These are phyloP conservation scores for Camponotus pennsylvanicus DNA, from an alignment of 1,140 invertebrate species.

Conservation along the genomic window DNA sequence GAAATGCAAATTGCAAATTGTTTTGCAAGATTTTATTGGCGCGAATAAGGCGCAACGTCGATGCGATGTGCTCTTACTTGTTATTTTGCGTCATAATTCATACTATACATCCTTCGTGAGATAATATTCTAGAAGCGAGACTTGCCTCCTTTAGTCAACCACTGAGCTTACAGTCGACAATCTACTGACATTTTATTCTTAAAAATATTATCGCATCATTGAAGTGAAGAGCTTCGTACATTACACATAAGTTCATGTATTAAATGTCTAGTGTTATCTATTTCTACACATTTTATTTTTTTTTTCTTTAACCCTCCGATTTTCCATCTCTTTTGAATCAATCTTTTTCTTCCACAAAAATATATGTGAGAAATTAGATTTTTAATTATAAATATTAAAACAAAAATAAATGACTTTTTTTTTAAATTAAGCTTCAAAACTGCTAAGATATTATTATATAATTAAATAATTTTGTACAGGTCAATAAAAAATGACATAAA, in stretches of 20 bases:
- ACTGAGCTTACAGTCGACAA: background rate
- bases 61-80: constrained; percentile 25
- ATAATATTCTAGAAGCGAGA: background rate
- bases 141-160: constrained; percentile 7
- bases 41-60: constrained; percentile 17
- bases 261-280: background rate
- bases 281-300: background rate
- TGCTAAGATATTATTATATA: background rate
- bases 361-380: no score
- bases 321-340: background rate
- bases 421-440: no score
- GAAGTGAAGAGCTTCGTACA: background rate
- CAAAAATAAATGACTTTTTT: no score
- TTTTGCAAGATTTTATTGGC: constrained; percentile 59
- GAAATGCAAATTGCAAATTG: constrained; percentile 64
- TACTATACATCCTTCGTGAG: constrained; percentile 15
- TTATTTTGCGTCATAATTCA: constrained; percentile 49
- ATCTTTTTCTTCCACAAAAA: background rate
- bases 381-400: no score
- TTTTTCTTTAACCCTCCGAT: background rate
- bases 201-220: background rate
- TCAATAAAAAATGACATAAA: background rate
- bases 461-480: background rate
- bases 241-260: background rate
- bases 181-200: background rate